A percentile compares a stretch with the other conserved stretches of the same genome.
Conservation (phyloP, 2,113 vertebrate species). For the Sturnira hondurensis region DNA sequence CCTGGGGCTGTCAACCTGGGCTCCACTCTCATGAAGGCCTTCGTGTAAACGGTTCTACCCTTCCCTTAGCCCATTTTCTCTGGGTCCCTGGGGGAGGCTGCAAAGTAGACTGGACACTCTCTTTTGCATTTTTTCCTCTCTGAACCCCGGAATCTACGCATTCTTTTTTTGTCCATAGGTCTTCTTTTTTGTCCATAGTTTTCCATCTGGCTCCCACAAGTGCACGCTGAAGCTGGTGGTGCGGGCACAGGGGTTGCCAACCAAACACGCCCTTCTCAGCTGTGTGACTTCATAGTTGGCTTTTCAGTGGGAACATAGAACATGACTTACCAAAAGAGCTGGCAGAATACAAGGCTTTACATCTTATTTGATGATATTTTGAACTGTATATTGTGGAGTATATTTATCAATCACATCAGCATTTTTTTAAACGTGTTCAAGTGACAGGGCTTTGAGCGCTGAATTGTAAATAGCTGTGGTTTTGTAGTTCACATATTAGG, state of each 20-base stretch:
- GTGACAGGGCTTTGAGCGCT: not conserved
- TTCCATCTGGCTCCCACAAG: not conserved
- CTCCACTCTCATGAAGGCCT: not conserved
- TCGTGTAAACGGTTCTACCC: not conserved
- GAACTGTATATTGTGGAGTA: not conserved
- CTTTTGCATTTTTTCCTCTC: not conserved
- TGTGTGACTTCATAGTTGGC: not conserved
- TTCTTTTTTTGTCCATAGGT: too few relatives aligned
- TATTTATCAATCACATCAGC: not conserved
- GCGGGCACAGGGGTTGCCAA: not conserved
- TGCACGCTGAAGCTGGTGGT: not conserved
- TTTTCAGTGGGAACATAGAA: not conserved
- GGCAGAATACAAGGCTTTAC: not conserved
- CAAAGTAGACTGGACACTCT: not conserved
- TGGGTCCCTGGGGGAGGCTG: not conserved
- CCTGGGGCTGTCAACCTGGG: not conserved
- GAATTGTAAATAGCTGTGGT: slow-evolving; percentile 26
- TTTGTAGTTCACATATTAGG: slow-evolving; percentile 34
- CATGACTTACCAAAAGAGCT: not conserved
- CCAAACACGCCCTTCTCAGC: not conserved
- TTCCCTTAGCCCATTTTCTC: not conserved
- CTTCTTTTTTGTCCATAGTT: not conserved
- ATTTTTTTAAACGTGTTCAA: slow-evolving; percentile 36
- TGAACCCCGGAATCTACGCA: not conserved
- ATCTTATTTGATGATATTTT: not conserved